Evolutionary conservation across 2,888 invertebrate species (phyloP), one percentile per base, ranked within the genome.

Genomic region (Diplazon laetatorius): DNA sequence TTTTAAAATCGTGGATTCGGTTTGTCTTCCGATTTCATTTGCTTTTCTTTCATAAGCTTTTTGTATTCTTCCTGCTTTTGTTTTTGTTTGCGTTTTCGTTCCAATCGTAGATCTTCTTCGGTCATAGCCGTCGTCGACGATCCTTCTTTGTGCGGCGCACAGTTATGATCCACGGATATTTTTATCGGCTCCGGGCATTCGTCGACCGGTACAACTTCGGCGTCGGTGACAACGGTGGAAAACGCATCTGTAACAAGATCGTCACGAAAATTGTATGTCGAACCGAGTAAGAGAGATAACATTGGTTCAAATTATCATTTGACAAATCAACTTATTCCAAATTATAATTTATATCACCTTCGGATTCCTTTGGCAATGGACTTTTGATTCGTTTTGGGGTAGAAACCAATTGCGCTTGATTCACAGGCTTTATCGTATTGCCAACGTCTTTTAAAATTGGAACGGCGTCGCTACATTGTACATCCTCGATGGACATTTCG

Each of bases 21-120:
- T 71, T 78, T 76, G 0, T 76, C 74, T 0, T 73, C 79, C 9
- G 39, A 44, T 63, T 73, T 80, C 2, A 22, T 50, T 50, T 73
- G 78, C 50, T 76, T 84, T 44, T 83, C 82, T 50, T 70, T 81
- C 82, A 87, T 84, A 2, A 81, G 66, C 42, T 71, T 82, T 65
- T 85, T 84, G 55, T 80, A 87, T 48, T 87, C 87, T 10, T 84
- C 81, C 65, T 87, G 86, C 20, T 87, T 87, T 35, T 86, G 82
- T 71, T 77, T 75, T 63, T 87, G 87, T 46, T 82, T 87, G n/a
- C 86, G 80, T 39, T 87, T 87, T 42, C 87, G 76, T 65, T 87
- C 84, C 25, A 82, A 39, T 20, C 86, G 83, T 12, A 78, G 18
- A 42, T 87, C 84, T 46, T 81, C 82, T 0, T 78, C 76, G 8